Percentiles rank a stretch among this genome's conserved stretches.
Conservation (phyloP, 2,888 invertebrate species). For the Drosophila maculinotata region DNA sequence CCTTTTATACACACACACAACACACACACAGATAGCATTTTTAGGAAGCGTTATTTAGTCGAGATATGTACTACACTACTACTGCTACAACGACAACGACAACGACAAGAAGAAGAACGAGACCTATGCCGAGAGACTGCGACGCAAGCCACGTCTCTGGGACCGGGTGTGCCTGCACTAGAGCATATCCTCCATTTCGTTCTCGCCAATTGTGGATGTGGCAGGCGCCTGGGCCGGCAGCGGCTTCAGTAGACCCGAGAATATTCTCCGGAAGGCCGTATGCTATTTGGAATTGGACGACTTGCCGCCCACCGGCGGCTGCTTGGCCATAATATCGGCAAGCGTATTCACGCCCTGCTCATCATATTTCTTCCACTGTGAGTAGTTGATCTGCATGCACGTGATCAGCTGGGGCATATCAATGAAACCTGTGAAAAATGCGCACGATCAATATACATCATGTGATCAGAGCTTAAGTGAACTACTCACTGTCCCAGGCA, state of each 20-base stretch:
- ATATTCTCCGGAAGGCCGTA: conserved; percentile 83
- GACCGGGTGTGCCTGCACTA: conserved; percentile 70
- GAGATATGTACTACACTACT: conserved; percentile 53
- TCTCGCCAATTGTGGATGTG: conserved; percentile 79
- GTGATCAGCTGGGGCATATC: conserved; percentile 96
- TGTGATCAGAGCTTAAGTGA: background rate
- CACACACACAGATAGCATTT: conserved; percentile 12
- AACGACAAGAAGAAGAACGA: conserved; percentile 9
- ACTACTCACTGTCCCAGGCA: conserved; percentile 95
- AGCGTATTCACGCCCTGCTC: conserved; percentile 91
- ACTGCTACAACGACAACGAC: conserved; percentile 37
- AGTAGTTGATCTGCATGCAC: conserved; percentile 94
- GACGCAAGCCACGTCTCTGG: conserved; percentile 52
- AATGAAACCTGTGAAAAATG: conserved; percentile 90
- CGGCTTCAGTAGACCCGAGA: conserved; percentile 83
- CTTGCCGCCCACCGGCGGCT: conserved; percentile 80
- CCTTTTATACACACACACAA: conserved; percentile 6
- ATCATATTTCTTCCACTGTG: conserved; percentile 95
- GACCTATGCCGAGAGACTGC: conserved; percentile 68
- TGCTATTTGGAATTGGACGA: conserved; percentile 83
- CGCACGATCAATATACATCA: background rate
- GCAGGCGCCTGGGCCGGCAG: conserved; percentile 82
- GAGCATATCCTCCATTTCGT: conserved; percentile 77
- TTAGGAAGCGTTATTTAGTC: conserved; percentile 55
- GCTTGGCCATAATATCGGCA: conserved; percentile 88